These are phyloP conservation scores for Heteropelma amictum DNA, from an alignment of 2,888 invertebrate species.

Conservation along the genomic window DNA sequence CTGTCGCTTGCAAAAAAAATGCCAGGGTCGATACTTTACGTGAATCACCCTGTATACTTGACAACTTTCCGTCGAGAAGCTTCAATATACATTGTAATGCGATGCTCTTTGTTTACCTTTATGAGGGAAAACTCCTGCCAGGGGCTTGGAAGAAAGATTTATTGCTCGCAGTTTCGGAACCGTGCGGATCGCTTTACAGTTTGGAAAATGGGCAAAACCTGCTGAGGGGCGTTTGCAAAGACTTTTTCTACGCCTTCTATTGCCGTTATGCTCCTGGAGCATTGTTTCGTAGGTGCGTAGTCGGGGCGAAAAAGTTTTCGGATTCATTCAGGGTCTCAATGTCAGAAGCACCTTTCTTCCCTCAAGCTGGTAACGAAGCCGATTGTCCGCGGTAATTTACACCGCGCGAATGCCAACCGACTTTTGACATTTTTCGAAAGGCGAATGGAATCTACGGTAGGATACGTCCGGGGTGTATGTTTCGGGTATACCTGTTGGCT, in stretches of 20 bases:
- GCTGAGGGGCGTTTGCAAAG: conserved; percentile 12
- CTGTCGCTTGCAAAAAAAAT: too few species aligned
- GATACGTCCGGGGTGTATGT: too few species aligned
- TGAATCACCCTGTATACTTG: too few species aligned
- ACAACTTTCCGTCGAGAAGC: conserved; percentile 3
- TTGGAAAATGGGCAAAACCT: conserved; percentile 8
- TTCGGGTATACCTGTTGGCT: too few species aligned
- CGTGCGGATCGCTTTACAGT: background rate
- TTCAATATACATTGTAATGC: conserved; percentile 37
- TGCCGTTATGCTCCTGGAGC: too few species aligned
- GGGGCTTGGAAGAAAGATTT: conserved; percentile 35
- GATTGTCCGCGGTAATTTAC: conserved; percentile 61
- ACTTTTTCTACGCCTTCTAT: background rate
- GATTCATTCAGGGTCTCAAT: conserved; percentile 56
- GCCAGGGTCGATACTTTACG: too few species aligned
- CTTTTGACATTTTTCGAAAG: background rate
- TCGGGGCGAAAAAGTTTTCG: too few species aligned
- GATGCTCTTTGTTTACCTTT: conserved; percentile 44
- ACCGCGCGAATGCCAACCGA: conserved; percentile 57
- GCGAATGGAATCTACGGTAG: background rate
- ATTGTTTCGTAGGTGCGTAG: too few species aligned
- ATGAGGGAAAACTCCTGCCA: background rate
- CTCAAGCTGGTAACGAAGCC: conserved; percentile 54
- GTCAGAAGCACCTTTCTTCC: conserved; percentile 30
- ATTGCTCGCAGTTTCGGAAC: conserved; percentile 3